Percentiles rank a stretch among this genome's conserved stretches.
These are phyloP conservation scores for Nannobrachium achirus DNA, from an alignment of 2,113 vertebrate species.

Conservation along the genomic window DNA sequence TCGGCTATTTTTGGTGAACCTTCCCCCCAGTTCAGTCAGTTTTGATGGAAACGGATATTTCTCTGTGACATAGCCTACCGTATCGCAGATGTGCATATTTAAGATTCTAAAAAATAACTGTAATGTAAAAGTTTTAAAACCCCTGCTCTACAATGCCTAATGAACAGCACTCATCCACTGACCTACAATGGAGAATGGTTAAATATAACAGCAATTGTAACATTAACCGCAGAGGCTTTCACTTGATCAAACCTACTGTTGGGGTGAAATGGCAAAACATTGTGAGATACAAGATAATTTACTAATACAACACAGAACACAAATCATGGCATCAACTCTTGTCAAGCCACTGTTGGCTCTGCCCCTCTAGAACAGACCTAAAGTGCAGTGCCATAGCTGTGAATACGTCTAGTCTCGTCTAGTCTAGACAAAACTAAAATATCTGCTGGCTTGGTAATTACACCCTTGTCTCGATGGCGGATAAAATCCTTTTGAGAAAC, in stretches of 20 bases:
- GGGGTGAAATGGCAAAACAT: not conserved
- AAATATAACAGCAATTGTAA: not conserved
- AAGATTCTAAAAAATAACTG: too few species aligned
- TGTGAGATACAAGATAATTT: not conserved
- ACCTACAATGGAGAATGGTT: not conserved
- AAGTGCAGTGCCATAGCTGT: slow-evolving; percentile 37
- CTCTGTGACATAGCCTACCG: too few species aligned
- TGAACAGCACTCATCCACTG: not conserved
- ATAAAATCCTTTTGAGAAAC: slow-evolving; percentile 47
- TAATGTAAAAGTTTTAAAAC: too few species aligned
- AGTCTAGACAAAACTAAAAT: slow-evolving; percentile 74
- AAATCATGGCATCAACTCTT: slow-evolving; percentile 24
- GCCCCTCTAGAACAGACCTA: slow-evolving; percentile 46
- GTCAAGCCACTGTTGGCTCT: slow-evolving; percentile 27
- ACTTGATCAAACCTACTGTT: not conserved
- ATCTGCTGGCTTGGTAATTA: slow-evolving; percentile 66
- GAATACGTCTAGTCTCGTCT: slow-evolving; percentile 47
- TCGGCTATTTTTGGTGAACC: too few species aligned
- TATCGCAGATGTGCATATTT: too few species aligned
- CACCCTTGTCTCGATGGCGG: slow-evolving; percentile 51
- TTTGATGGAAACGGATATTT: too few species aligned
- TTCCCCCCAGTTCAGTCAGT: too few species aligned
- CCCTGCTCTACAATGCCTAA: slow-evolving; percentile 1
- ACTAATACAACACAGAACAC: not conserved
- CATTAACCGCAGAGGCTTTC: not conserved